Evolutionary conservation across 2,113 vertebrate species (phyloP), one percentile per base, ranked within the genome.

Genomic region (Malurus alboscapulatus): DNA sequence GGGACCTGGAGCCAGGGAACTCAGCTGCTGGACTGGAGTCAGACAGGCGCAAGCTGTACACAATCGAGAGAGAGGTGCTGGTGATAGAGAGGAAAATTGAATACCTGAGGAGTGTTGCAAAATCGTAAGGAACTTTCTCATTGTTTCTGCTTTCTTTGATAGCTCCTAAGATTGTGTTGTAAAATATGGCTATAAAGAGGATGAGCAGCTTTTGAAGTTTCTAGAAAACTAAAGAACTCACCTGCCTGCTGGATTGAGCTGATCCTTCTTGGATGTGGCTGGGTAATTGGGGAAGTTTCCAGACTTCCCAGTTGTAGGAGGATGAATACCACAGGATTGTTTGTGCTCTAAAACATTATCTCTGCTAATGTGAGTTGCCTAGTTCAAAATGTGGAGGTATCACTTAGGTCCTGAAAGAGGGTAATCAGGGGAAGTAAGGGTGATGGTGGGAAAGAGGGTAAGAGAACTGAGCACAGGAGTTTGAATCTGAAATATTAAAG

Each of bases 41-140:
- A 17, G 93, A 97, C 63, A 97, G 96, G 79, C 84, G 73, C 36
- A 96, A 94, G 78, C 98, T 98, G 47, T 68, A 45, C 10, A 87
- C 94, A 67, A 44, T 93, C 76, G 97, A 98, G 74, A 97, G 97
- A 87, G 98, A 98, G 59, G 96, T 98, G 90, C 96, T 97, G 57
- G 94, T 94, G 16, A 96, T 98, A 91, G 98, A 99, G 94, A 97
- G 94, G 59, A 98, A 97, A 97, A 98, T 98, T 66, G 91, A 97
- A 45, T 98, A 98, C 93, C 96, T 99, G 87, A 98, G 96, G 92
- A 98, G 90, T 25, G 96, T 97, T 44, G 98, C 98, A 75, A 97
- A 96, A 93, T 98, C 97, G 98, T 99, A 98, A 42, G 97, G 67
- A 96, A 47, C 27, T 15, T 80, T 26, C n/a, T 69, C 10, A 72